Conservation (phyloP, 2,797 vertebrate genomes). For the Enteromius radiatus region DNA sequence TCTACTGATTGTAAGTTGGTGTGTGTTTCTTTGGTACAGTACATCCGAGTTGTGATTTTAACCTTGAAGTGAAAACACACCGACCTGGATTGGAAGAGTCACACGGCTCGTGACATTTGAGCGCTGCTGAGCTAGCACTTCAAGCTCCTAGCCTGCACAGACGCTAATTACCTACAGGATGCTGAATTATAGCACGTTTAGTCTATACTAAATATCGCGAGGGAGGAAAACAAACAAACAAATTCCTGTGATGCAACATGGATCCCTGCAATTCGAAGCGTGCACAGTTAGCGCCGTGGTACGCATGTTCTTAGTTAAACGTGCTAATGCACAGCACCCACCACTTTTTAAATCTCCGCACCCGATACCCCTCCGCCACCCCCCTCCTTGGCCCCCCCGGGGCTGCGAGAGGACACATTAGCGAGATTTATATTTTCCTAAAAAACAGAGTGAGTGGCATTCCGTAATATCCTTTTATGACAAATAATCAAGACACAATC, state of each 20-base stretch:
- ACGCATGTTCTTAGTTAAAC: constrained; percentile 63
- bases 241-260: constrained; percentile 24
- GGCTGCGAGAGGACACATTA: constrained; percentile 59
- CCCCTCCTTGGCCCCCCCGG: constrained; percentile 30
- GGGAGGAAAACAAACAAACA: constrained; percentile 53
- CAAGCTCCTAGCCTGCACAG: constrained; percentile 6
- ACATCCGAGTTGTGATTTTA: constrained; percentile 13
- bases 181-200: constrained; percentile 44
- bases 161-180: constrained; percentile 45
- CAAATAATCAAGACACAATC: constrained; percentile 69
- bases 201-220: constrained; percentile 50
- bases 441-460: constrained; percentile 63
- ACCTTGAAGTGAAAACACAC: constrained; percentile 44
- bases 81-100: constrained; percentile 32
- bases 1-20: background rate
- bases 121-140: constrained; percentile 51
- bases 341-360: constrained; percentile 65
- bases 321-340: constrained; percentile 59
- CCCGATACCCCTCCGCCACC: constrained; percentile 49
- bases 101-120: constrained; percentile 23
- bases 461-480: constrained; percentile 67
- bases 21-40: background rate
- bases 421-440: constrained; percentile 61
- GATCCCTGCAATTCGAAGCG: constrained; percentile 27
- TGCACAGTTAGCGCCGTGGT: constrained; percentile 51